These are phyloP conservation scores for Antheraea mylitta DNA, from an alignment of 1,140 invertebrate species.

Conservation along the genomic window DNA sequence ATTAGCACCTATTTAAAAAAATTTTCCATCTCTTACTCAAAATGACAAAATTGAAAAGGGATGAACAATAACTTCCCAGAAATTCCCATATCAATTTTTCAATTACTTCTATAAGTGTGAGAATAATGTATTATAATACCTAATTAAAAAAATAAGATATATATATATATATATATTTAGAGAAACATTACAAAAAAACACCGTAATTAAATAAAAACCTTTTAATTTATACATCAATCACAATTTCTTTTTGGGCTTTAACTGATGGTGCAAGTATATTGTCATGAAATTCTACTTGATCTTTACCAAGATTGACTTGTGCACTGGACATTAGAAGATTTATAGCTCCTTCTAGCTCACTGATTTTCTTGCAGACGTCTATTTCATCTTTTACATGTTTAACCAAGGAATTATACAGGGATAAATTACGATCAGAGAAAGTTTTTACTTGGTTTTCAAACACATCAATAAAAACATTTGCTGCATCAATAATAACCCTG, in stretches of 20 bases:
- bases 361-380: constrained; percentile 80
- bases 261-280: constrained; percentile 76
- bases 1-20: too few relatives aligned
- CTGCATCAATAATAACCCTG: constrained; percentile 85
- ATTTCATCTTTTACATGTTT: constrained; percentile 84
- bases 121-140: too few relatives aligned
- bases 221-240: constrained; percentile 78
- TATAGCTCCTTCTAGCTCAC: constrained; percentile 84
- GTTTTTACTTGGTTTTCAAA: constrained; percentile 82
- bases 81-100: too few relatives aligned
- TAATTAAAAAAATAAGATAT: too few relatives aligned
- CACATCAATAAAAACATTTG: constrained; percentile 86
- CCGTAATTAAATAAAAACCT: background rate
- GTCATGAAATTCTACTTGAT: constrained; percentile 56
- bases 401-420: constrained; percentile 81
- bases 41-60: too few relatives aligned
- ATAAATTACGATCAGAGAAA: constrained; percentile 79
- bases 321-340: constrained; percentile 83
- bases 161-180: background rate
- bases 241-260: constrained; percentile 81
- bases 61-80: too few relatives aligned
- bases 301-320: constrained; percentile 49
- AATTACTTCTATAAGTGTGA: too few relatives aligned
- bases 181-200: background rate
- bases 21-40: too few relatives aligned